Percentiles rank a stretch among this genome's conserved stretches.
phyloP scores from a whole-genome alignment of 2,113 vertebrate genomes.

The Pluvianellus socialis region DNA sequence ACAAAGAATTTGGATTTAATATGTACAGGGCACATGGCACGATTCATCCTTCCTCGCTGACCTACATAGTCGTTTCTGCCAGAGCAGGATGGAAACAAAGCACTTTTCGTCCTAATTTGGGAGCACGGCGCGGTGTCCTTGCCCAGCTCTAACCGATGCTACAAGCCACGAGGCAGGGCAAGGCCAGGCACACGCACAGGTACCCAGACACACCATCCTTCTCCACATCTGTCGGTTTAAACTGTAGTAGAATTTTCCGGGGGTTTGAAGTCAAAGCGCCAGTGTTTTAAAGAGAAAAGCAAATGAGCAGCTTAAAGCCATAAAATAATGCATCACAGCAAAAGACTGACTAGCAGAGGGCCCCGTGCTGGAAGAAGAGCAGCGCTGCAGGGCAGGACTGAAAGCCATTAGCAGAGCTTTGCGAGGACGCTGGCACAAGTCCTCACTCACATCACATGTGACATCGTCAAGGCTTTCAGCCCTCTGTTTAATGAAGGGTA shows the following conservation, averaged over 20 bases:
- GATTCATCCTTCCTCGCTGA: background rate
- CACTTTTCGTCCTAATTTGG: background rate
- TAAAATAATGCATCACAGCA: background rate
- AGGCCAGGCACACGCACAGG: rapidly evolving
- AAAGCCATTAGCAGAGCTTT: background rate
- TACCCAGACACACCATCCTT: background rate
- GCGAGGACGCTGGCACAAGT: background rate
- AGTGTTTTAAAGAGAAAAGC: background rate
- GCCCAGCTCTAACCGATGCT: background rate
- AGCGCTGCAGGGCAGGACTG: background rate
- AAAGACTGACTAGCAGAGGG: background rate
- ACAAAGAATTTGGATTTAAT: background rate
- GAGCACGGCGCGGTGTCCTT: background rate
- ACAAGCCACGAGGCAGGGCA: rapidly evolving
- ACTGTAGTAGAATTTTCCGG: background rate
- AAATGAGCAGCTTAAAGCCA: background rate
- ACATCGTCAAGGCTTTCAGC: background rate
- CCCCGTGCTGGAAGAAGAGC: background rate
- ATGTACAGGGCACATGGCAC: background rate
- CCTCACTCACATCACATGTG: background rate
- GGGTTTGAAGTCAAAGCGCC: background rate
- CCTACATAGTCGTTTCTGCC: background rate
- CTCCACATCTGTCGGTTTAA: background rate
- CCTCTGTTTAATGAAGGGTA: background rate
- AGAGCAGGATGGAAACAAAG: background rate